Conservation (phyloP, 2,797 vertebrate genomes). For the Cottoperca gobio region DNA sequence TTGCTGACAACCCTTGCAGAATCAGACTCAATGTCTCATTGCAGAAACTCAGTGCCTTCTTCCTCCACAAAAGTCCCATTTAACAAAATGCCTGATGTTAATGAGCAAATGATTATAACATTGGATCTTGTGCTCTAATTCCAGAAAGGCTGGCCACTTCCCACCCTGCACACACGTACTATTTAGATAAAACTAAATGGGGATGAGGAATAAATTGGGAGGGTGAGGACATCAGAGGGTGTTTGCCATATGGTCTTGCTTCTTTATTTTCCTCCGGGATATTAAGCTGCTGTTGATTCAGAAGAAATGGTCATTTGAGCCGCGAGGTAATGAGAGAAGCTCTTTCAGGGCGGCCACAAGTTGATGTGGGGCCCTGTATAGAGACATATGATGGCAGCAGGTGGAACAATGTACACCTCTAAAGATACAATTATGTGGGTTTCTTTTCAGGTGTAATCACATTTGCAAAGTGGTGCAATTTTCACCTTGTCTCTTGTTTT, state of each 20-base stretch:
- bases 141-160: conserved; percentile 48
- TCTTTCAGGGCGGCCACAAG: background rate
- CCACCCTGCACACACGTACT: conserved; percentile 30
- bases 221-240: conserved; percentile 29
- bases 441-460: conserved; percentile 35
- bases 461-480: conserved; percentile 54
- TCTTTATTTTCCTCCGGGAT: conserved; percentile 47
- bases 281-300: conserved; percentile 50
- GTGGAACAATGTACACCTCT: background rate
- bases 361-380: conserved; percentile 4
- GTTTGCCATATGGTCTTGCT: conserved; percentile 47
- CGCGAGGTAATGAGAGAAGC: conserved; percentile 37
- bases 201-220: conserved; percentile 49
- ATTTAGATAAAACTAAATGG: conserved; percentile 45
- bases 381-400: conserved; percentile 17
- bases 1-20: conserved; percentile 26
- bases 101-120: conserved; percentile 65
- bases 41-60: conserved; percentile 42
- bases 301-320: conserved; percentile 42
- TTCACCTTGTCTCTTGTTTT: conserved; percentile 31
- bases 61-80: conserved; percentile 59
- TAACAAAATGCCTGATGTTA: conserved; percentile 60
- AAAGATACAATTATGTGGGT: background rate
- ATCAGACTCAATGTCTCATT: conserved; percentile 45
- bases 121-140: conserved; percentile 39